phyloP scores from a whole-genome alignment of 1,140 invertebrate genomes.

The Harpegnathos saltator region DNA sequence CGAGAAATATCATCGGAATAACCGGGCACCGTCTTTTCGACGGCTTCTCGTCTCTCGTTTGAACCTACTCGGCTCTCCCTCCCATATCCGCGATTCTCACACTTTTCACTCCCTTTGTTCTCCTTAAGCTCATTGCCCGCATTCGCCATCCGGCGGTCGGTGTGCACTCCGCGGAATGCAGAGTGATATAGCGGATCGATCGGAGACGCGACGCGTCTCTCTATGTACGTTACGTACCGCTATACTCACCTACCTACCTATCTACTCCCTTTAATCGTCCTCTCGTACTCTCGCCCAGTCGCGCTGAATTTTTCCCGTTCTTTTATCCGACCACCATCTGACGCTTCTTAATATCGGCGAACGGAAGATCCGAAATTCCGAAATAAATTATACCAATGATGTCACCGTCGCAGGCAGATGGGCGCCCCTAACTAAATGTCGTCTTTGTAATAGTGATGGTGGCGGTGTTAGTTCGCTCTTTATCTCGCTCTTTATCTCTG shows the following conservation, averaged over 20 bases:
- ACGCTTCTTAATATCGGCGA: constrained; percentile 43
- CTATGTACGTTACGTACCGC: too few relatives aligned
- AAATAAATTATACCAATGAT: constrained; percentile 56
- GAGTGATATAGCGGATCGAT: constrained; percentile 47
- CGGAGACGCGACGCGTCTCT: constrained; percentile 13
- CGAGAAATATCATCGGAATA: constrained; percentile 22
- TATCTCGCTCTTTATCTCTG: too few relatives aligned
- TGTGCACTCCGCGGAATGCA: constrained; percentile 41
- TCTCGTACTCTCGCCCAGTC: constrained; percentile 21
- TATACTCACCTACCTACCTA: background rate
- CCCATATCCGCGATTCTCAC: constrained; percentile 9
- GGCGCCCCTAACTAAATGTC: constrained; percentile 27
- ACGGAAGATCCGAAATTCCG: constrained; percentile 51
- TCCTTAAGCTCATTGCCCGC: background rate
- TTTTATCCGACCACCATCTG: constrained; percentile 48
- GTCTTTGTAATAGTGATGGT: background rate
- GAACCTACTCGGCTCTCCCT: background rate
- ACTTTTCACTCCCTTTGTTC: constrained; percentile 13
- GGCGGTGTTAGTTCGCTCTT: background rate
- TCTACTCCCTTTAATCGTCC: constrained; percentile 39
- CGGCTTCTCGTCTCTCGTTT: background rate
- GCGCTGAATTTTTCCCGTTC: constrained; percentile 10
- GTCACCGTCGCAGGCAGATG: constrained; percentile 1
- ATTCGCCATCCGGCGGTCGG: background rate
- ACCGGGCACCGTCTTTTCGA: background rate